Conservation (phyloP, 2,797 vertebrate genomes). For the Lithobates pipiens region DNA sequence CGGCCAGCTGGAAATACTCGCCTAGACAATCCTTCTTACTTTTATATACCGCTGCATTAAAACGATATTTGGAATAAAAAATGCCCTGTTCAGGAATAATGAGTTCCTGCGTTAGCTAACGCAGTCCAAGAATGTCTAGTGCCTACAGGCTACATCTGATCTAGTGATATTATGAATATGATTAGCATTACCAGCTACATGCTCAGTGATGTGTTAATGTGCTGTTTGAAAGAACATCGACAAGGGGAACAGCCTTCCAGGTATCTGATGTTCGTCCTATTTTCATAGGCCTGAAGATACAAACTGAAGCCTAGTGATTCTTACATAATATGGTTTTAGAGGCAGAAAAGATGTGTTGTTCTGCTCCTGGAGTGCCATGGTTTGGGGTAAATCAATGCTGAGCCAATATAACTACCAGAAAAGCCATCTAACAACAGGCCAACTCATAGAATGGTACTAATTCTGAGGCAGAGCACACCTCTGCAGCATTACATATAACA, state of each 20-base stretch:
- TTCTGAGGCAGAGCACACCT: too few relatives aligned
- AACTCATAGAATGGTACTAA: too few relatives aligned
- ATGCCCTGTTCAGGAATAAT: conserved; percentile 44
- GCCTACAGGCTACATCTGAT: conserved; percentile 28
- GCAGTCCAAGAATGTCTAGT: conserved; percentile 48
- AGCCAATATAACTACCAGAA: too few relatives aligned
- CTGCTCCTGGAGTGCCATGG: too few relatives aligned
- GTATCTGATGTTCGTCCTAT: not conserved
- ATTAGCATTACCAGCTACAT: conserved; percentile 32
- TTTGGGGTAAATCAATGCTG: too few relatives aligned
- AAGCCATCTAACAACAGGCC: too few relatives aligned
- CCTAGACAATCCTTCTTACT: conserved; percentile 26
- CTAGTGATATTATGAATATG: conserved; percentile 32
- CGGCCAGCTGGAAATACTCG: conserved; percentile 9
- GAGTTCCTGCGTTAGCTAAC: conserved; percentile 34
- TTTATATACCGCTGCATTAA: conserved; percentile 48
- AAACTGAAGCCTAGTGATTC: too few relatives aligned
- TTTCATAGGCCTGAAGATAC: too few relatives aligned
- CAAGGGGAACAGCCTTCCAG: conserved; percentile 31
- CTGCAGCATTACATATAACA: too few relatives aligned
- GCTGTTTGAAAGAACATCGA: conserved; percentile 19
- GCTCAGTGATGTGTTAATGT: conserved; percentile 37
- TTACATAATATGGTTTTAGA: too few relatives aligned
- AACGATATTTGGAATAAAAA: conserved; percentile 45
- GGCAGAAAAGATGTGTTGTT: too few relatives aligned